Evolutionary conservation across 2,888 invertebrate species (phyloP), one percentile per base, ranked within the genome.

Genomic region (Ectobius pallidus): DNA sequence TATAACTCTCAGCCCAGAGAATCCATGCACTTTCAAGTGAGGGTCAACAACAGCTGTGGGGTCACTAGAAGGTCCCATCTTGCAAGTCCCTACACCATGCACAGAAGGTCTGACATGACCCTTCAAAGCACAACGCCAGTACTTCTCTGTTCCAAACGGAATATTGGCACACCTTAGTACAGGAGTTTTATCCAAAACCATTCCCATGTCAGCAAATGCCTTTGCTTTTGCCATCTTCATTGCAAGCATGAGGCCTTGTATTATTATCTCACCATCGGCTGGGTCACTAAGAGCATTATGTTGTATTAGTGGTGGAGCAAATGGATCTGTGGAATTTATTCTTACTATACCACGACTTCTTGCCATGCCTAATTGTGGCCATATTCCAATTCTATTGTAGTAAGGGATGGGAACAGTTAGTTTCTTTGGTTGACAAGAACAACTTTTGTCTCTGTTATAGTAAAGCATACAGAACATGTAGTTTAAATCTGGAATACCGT

Each of bases 81-180:
- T 95, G 78, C 92, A 92, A 0, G 95, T 95, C 0, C 94, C 90
- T 0, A 91, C 87, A 0, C 94, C 95, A 84, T 95, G 95, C 80
- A 95, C 95, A 76, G 95, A 94, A 0, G 91, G 91, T 67, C 87
- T 85, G 0, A 94, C 94, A 77, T 92, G 92, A 80, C 95, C 94
- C 74, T 94, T 88, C 63, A 94, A 85, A 77, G 91, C 88, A 80
- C 95, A 95, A 78, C 92, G 94, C 94, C 95, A 94, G 80, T 94
- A 95, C 71, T 91, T 92, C 79, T 95, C 94, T 11, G 91, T 90
- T 79, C 39, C 39, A 6, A 14, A 9, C 14, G 6, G 7, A 9
- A 39, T 39, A 9, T 39, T 6, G 14, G 7, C 14, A 6, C 39
- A 9, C 7, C 7, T 39, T 14, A 14, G 39, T 14, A 9, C 39